Percentiles rank a stretch among this genome's conserved stretches.
phyloP scores from a whole-genome alignment of 2,888 invertebrate species.

The Horisme vitalbata region DNA sequence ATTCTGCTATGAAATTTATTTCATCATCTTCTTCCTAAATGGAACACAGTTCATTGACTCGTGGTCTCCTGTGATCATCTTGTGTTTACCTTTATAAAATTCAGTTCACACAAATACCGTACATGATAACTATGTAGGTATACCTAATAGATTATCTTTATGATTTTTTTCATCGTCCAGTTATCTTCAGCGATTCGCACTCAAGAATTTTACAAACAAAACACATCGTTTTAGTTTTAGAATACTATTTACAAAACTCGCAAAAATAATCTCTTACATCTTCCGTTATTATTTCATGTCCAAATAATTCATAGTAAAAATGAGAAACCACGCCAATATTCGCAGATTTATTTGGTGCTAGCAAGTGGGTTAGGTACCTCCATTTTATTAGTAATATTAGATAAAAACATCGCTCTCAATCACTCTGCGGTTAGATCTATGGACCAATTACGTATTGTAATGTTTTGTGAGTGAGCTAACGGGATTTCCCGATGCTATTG shows the following conservation, averaged over 20 bases:
- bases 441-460: conserved; percentile 41
- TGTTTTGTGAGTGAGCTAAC: conserved; percentile 39
- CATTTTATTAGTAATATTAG: conserved; percentile 24
- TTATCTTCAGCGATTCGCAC: no score
- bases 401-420: conserved; percentile 51
- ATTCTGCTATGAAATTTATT: conserved; percentile 20
- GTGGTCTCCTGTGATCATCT: conserved; percentile 22
- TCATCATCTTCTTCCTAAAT: conserved; percentile 40
- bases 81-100: conserved; percentile 33
- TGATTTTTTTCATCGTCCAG: no score
- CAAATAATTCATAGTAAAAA: neutral
- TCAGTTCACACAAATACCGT: neutral
- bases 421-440: conserved; percentile 45
- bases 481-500: conserved; percentile 37
- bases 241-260: no score
- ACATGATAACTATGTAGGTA: no score
- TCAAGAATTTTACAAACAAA: no score
- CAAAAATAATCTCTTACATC: no score
- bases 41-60: conserved; percentile 45
- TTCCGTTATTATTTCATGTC: neutral
- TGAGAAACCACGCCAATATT: neutral
- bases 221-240: no score
- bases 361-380: conserved; percentile 61
- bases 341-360: conserved; percentile 48
- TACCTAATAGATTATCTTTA: no score